Conservation (phyloP, 2,797 vertebrate species). For the Muscicapa striata region DNA sequence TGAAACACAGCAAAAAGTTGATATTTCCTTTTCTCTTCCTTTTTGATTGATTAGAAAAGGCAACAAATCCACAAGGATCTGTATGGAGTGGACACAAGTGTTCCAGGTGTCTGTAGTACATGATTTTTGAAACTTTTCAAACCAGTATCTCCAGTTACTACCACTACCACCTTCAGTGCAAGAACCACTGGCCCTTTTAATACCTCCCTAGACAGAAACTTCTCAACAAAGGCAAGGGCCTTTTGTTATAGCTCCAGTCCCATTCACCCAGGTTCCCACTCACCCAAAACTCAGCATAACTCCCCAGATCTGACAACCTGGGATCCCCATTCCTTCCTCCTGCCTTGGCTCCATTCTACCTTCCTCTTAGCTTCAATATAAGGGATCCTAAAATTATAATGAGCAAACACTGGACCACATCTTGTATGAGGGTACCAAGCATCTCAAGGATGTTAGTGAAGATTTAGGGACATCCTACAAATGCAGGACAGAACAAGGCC, state of each 20-base stretch:
- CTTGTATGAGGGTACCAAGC: background rate
- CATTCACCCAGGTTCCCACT: background rate
- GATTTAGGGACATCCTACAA: background rate
- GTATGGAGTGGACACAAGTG: background rate
- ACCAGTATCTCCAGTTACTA: background rate
- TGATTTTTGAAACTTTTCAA: background rate
- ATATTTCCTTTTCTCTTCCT: background rate
- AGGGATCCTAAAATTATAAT: background rate
- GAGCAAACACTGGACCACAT: background rate
- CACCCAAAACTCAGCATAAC: background rate
- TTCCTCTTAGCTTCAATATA: background rate
- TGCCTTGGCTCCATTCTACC: background rate
- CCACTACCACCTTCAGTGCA: background rate
- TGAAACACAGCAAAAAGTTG: background rate
- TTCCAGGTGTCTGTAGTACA: background rate
- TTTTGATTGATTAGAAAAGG: background rate
- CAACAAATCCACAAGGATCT: background rate
- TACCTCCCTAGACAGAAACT: background rate
- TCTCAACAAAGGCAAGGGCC: background rate
- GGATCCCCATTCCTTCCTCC: background rate
- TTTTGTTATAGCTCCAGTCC: background rate
- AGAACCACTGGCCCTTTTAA: background rate
- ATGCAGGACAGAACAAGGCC: background rate
- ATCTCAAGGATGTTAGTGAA: background rate
- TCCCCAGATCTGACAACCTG: background rate